These are phyloP conservation scores for Panzeria rudis DNA, from an alignment of 2,888 invertebrate species.

Conservation along the genomic window DNA sequence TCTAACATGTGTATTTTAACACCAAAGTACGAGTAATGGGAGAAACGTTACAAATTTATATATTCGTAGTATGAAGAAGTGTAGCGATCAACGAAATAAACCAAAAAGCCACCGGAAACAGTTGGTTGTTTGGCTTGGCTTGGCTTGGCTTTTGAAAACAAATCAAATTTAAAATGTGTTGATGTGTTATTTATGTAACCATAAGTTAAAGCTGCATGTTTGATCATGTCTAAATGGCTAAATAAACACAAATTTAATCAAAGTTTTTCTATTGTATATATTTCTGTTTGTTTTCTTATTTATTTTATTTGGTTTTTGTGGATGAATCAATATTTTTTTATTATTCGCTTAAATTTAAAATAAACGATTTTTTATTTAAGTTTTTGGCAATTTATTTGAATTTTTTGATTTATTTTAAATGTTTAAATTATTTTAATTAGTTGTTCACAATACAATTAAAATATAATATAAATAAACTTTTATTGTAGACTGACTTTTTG, in stretches of 20 bases:
- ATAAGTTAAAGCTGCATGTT: conserved; percentile 63
- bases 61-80: conserved; percentile 33
- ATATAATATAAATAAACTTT: conserved; percentile 51
- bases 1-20: conserved; percentile 61
- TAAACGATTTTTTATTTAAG: conserved; percentile 20
- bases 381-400: conserved; percentile 47
- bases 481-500: conserved; percentile 13
- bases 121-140: conserved; percentile 33
- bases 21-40: conserved; percentile 23
- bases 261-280: conserved; percentile 20
- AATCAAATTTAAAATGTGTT: conserved; percentile 56
- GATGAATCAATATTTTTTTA: conserved; percentile 61
- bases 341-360: conserved; percentile 19
- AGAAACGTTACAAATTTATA: conserved; percentile 44
- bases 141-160: conserved; percentile 34
- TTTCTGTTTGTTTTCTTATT: background rate
- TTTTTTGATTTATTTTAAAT: conserved; percentile 70
- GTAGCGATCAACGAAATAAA: conserved; percentile 35
- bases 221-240: conserved; percentile 63
- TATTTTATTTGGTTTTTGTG: conserved; percentile 46
- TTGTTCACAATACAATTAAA: conserved; percentile 64
- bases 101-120: conserved; percentile 65
- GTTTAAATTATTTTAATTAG: conserved; percentile 72
- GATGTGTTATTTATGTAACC: conserved; percentile 61
- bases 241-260: conserved; percentile 50